These are phyloP conservation scores for Siniperca knerii DNA, from an alignment of 2,113 vertebrate species.

Conservation along the genomic window DNA sequence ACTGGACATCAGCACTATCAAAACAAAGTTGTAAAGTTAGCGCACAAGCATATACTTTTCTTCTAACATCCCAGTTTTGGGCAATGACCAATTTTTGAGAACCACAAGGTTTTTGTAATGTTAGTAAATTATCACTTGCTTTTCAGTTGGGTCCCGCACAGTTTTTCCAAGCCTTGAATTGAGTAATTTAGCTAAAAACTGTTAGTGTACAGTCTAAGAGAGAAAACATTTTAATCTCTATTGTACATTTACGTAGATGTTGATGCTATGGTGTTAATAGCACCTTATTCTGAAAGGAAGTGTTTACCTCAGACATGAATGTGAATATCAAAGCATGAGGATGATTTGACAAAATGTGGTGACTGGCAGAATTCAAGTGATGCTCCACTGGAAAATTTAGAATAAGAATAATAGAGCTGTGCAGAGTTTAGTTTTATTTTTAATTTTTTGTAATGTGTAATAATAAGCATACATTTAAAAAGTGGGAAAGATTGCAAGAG, in stretches of 20 bases:
- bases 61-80: background rate
- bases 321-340: conserved; percentile 3
- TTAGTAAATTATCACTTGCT: background rate
- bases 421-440: conserved; percentile 17
- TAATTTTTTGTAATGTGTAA: background rate
- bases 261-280: conserved; percentile 7
- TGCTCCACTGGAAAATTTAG: background rate
- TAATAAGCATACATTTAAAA: conserved; percentile 12
- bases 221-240: conserved; percentile 3
- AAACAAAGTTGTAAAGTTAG: background rate
- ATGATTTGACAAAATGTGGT: conserved; percentile 53
- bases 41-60: background rate
- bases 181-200: background rate
- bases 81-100: background rate
- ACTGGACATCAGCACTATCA: background rate
- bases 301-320: conserved; percentile 31
- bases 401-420: conserved; percentile 60
- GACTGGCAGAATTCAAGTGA: conserved; percentile 26
- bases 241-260: conserved; percentile 1
- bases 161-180: conserved; percentile 3
- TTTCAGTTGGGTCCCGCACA: background rate
- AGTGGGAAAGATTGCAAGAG: background rate
- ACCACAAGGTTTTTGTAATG: background rate
- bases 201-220: background rate
- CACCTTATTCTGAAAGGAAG: conserved; percentile 48